Evolutionary conservation across 2,888 invertebrate genomes (phyloP), one percentile per base, ranked within the genome.

Genomic region (Coelopa pilipes): DNA sequence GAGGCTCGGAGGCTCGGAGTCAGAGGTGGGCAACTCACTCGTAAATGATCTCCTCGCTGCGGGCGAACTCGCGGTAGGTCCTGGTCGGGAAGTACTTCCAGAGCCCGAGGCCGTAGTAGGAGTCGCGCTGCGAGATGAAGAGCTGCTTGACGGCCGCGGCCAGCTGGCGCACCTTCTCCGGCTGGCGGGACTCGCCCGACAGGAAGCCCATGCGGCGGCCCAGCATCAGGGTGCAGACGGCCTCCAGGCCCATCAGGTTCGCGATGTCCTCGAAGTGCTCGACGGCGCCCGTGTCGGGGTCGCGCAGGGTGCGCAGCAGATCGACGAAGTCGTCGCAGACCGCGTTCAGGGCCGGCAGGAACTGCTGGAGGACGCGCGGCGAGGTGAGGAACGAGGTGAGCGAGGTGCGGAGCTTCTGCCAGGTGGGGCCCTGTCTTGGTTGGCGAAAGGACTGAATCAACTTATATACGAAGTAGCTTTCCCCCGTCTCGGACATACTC

Each of bases 21-120:
- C n/a, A n/a, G n/a, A n/a, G 53, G n/a, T 9, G n/a, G 72, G 75
- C 34, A 80, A 83, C 92, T 90, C 89, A 93, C 93, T 91, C 91
- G 85, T 96, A 95, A 84, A 96, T 93, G 72, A 90, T 90, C 81
- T 95, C 94, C 86, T 96, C 96, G 85, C 93, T 93, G 76, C 89
- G 87, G 15, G 90, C 91, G 77, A 95, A 91, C 5, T 91, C 90
- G 70, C 89, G 90, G 85, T 95, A 96, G 0, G 93, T 90, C 66
- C 89, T 88, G 0, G 95, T 94, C 0, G 93, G 92, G 17, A 93
- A 90, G 76, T 93, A 90, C 87, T 95, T 95, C 95, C 95, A 96
- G 72, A 94, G 86, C 0, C 95, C 94, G 70, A 85, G 70, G 0
- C 95, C 94, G 84, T 93, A 96, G 86, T 92, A 93, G 0, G 94